phyloP scores from a whole-genome alignment of 2,888 invertebrate species.

The Ischnura elegans region DNA sequence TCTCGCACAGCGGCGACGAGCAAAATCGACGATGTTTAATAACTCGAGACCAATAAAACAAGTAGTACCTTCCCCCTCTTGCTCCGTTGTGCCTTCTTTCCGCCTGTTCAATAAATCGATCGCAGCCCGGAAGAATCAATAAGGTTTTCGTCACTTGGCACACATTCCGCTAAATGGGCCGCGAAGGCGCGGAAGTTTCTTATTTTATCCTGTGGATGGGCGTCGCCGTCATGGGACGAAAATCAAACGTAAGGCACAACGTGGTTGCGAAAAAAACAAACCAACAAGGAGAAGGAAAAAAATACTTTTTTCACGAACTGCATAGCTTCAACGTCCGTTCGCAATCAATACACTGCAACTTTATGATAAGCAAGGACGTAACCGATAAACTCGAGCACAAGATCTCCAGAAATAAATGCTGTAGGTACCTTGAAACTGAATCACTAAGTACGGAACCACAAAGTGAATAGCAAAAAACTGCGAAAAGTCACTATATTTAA shows the following conservation, averaged over 20 bases:
- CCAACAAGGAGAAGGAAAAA: neutral
- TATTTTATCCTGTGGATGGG: neutral
- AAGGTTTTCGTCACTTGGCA: neutral
- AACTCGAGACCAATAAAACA: neutral
- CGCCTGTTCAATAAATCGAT: neutral
- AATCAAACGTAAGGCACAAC: neutral
- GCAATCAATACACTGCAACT: too few species aligned
- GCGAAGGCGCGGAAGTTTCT: neutral
- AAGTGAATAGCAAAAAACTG: too few species aligned
- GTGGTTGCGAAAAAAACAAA: neutral
- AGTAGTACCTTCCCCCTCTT: neutral
- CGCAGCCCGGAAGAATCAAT: conserved; percentile 13
- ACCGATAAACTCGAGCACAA: too few species aligned
- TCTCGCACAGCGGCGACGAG: neutral
- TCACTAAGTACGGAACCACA: too few species aligned
- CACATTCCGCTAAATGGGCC: conserved; percentile 16
- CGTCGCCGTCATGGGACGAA: neutral
- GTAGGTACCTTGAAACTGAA: too few species aligned
- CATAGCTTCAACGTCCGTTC: too few species aligned
- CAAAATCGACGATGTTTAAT: neutral
- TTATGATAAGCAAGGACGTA: too few species aligned
- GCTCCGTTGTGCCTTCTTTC: neutral
- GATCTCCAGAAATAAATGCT: too few species aligned
- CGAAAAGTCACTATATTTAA: too few species aligned
- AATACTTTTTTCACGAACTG: neutral